Evolutionary conservation across 2,888 invertebrate species (phyloP), one percentile per base, ranked within the genome.

Genomic region (Scaptomyza parva): DNA sequence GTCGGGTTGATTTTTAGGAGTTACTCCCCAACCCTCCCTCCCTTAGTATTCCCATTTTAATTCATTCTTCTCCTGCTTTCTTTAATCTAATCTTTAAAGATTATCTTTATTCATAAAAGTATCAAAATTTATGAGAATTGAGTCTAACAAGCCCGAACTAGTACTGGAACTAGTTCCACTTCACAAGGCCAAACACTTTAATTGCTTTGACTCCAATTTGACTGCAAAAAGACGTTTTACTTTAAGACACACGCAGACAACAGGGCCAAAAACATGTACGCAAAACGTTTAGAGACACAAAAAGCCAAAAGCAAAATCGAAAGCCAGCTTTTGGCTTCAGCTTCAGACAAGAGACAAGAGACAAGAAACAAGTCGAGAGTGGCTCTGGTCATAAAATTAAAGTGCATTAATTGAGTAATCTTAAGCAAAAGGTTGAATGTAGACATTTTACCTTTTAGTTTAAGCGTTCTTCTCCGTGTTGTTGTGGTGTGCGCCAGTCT

Each of bases 401-500:
- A 81, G 78, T 80, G 85, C 82, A 84, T 83, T 83, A 83, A 83
- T 83, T 83, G 85, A 86, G 82, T 86, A 83, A 86, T 83, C 85
- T 84, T 65, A 63, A 71, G 81, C 35, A 60, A 66, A 66, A 74
- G 71, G 67, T 78, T 79, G 64, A 65, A 65, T 70, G 59, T 50
- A 74, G 83, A 76, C 70, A 67, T 70, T 79, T 82, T 78, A 78
- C 82, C 86, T 86, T 81, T 79, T 74, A 58, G 79, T 17, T 43
- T 14, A 43, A 39, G 37, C 59, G 43, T n/a, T n/a, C n/a, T n/a
- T n/a, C n/a, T n/a, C n/a, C n/a, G n/a, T n/a, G n/a, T 28, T 41
- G 24, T 24, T 37, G 37, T 37, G 24, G 28, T 28, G 24, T 26
- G 28, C 26, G 37, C 20, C 20, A 22, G 65, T 40, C 51, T 35